A percentile compares a stretch with the other conserved stretches of the same genome.
Conservation (phyloP, 2,888 invertebrate species). For the Orthosia gothica region DNA sequence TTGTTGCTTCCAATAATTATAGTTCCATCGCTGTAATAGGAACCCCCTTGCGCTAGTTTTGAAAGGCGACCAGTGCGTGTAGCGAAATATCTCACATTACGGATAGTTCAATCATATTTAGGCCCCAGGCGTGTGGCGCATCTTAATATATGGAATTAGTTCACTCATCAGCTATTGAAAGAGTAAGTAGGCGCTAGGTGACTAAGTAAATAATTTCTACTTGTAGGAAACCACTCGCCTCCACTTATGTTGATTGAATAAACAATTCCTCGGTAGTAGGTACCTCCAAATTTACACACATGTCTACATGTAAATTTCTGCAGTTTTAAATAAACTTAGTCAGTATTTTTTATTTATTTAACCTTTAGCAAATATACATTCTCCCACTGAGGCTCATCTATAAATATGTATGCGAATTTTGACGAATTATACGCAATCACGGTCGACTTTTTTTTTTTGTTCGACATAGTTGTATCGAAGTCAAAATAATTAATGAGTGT, state of each 20-base stretch:
- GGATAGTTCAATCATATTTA: slow-evolving; percentile 44
- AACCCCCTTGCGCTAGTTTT: slow-evolving; percentile 66
- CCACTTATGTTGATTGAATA: slow-evolving; percentile 43
- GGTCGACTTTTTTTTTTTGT: slow-evolving; percentile 16
- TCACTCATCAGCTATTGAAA: slow-evolving; percentile 52
- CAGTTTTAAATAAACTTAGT: slow-evolving; percentile 10
- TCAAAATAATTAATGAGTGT: slow-evolving; percentile 23
- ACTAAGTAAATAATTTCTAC: slow-evolving; percentile 63
- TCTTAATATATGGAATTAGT: slow-evolving; percentile 61
- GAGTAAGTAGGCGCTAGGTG: slow-evolving; percentile 45
- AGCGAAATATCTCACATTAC: slow-evolving; percentile 54
- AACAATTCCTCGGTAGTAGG: slow-evolving; percentile 29
- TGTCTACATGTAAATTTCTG: slow-evolving; percentile 4
- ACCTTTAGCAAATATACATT: slow-evolving; percentile 5
- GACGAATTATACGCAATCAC: not conserved
- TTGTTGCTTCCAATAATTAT: slow-evolving; percentile 77
- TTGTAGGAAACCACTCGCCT: slow-evolving; percentile 35
- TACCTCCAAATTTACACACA: slow-evolving; percentile 12
- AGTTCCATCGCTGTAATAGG: slow-evolving; percentile 73
- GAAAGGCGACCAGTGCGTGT: slow-evolving; percentile 32
- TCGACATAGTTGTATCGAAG: not conserved
- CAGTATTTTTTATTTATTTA: slow-evolving; percentile 14
- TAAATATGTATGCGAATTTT: not conserved
- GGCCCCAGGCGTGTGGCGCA: slow-evolving; percentile 38
- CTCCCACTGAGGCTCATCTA: not conserved